Evolutionary conservation across 2,888 invertebrate species (phyloP).

Genomic region (Lithophane socia): DNA sequence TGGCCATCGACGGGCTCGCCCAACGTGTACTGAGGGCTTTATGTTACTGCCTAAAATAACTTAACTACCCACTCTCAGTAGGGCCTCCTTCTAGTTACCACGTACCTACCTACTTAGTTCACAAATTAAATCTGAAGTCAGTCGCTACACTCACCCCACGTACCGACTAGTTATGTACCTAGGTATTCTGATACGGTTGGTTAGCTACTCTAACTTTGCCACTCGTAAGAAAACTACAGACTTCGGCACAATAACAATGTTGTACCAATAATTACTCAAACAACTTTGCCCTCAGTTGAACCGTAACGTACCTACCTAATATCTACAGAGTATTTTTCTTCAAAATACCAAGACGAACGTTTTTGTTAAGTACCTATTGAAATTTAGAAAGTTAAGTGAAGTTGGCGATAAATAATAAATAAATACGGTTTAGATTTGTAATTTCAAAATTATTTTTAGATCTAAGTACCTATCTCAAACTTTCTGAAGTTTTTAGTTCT

Average conservation of each 20-base stretch:
- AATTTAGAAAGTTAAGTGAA: conserved; percentile 26
- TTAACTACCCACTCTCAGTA: too few relatives aligned
- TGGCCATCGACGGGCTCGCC: too few relatives aligned
- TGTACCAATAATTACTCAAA: conserved; percentile 58
- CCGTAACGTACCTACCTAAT: background rate
- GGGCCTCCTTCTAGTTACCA: background rate
- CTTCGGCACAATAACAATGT: conserved; percentile 58
- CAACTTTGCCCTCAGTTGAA: conserved; percentile 36
- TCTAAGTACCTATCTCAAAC: background rate
- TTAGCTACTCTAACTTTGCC: conserved; percentile 41
- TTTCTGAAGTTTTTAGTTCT: background rate
- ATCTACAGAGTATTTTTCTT: conserved; percentile 54
- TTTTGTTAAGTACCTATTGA: conserved; percentile 34
- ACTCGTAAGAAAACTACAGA: conserved; percentile 49
- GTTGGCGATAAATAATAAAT: conserved; percentile 34
- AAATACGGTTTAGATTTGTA: conserved; percentile 10
- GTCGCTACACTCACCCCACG: background rate
- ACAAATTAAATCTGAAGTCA: conserved; percentile 27
- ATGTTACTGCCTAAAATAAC: background rate
- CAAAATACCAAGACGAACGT: conserved; percentile 36
- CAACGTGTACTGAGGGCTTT: too few relatives aligned
- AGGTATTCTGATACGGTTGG: conserved; percentile 28
- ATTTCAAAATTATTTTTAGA: conserved; percentile 11
- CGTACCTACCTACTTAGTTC: background rate
- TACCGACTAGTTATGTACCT: background rate